Evolutionary conservation across 1,140 invertebrate species (phyloP).

Genomic region (Hycleus cichorii): DNA sequence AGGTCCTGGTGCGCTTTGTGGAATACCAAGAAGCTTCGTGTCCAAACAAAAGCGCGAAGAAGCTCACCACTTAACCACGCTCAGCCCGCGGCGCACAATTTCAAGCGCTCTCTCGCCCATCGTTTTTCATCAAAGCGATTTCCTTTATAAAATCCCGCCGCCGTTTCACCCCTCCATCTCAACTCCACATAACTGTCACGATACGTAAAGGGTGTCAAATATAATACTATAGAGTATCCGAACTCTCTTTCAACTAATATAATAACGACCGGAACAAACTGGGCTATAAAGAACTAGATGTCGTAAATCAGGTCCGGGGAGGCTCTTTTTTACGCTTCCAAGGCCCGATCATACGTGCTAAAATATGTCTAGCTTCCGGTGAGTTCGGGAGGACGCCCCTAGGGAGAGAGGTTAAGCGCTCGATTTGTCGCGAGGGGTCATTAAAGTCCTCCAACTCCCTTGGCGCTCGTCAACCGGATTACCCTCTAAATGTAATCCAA

Average conservation of each 20-base stretch:
- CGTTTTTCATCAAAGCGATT: constrained; percentile 12
- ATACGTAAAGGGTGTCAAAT: constrained; percentile 28
- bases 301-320: constrained; percentile 20
- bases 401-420: constrained; percentile 36
- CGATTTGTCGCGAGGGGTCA: constrained; percentile 41
- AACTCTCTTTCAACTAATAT: constrained; percentile 43
- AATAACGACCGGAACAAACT: constrained; percentile 53
- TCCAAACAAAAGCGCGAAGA: constrained; percentile 10
- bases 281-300: constrained; percentile 43
- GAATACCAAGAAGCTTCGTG: neutral
- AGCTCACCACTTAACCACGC: constrained; percentile 20
- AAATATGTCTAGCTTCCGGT: constrained; percentile 30
- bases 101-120: constrained; percentile 11
- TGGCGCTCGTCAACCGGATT: constrained; percentile 34
- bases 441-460: constrained; percentile 23
- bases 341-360: constrained; percentile 22
- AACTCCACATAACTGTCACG: constrained; percentile 15
- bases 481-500: constrained; percentile 42
- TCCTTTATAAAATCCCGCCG: constrained; percentile 12
- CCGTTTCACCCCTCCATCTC: constrained; percentile 11
- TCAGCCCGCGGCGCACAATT: neutral
- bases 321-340: neutral
- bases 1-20: neutral
- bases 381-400: constrained; percentile 7
- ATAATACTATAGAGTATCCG: constrained; percentile 21